Conservation (phyloP, 2,888 invertebrate species). For the Tetrapedia diversipes region DNA sequence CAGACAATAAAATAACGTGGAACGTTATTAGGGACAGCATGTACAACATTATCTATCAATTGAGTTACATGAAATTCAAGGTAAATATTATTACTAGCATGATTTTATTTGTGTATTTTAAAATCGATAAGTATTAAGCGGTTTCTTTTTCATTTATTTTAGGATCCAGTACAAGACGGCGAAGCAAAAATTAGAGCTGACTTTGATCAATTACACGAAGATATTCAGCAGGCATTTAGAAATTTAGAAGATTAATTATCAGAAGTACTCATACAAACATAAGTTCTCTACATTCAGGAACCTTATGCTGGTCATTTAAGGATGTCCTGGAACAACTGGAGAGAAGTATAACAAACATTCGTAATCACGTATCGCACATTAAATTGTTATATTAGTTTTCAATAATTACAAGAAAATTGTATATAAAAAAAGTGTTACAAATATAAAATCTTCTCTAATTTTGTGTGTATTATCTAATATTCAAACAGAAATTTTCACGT, state of each 20-base stretch:
- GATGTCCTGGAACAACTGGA: slow-evolving; percentile 62
- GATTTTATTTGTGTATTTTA: not conserved
- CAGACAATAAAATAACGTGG: slow-evolving; percentile 99
- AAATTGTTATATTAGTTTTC: slow-evolving; percentile 39
- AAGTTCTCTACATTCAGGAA: slow-evolving; percentile 57
- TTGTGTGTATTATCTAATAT: slow-evolving; percentile 42
- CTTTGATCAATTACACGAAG: slow-evolving; percentile 98
- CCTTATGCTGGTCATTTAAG: slow-evolving; percentile 67
- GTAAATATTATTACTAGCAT: slow-evolving; percentile 82
- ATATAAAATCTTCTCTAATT: slow-evolving; percentile 42
- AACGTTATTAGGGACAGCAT: slow-evolving; percentile 98
- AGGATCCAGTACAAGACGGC: slow-evolving; percentile 99
- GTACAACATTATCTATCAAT: slow-evolving; percentile 97
- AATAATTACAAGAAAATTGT: slow-evolving; percentile 47
- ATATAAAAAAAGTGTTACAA: slow-evolving; percentile 49
- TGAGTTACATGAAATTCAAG: slow-evolving; percentile 99
- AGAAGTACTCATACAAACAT: slow-evolving; percentile 45
- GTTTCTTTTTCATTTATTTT: not conserved
- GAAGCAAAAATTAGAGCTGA: slow-evolving; percentile 98
- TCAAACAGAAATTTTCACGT: slow-evolving; percentile 32
- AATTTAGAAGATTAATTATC: slow-evolving; percentile 96
- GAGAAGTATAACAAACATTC: slow-evolving; percentile 31
- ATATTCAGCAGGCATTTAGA: slow-evolving; percentile 98
- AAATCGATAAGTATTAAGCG: not conserved
- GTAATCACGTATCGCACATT: slow-evolving; percentile 48